Conservation (phyloP, 2,797 vertebrate species). For the Vultur gryphus region DNA sequence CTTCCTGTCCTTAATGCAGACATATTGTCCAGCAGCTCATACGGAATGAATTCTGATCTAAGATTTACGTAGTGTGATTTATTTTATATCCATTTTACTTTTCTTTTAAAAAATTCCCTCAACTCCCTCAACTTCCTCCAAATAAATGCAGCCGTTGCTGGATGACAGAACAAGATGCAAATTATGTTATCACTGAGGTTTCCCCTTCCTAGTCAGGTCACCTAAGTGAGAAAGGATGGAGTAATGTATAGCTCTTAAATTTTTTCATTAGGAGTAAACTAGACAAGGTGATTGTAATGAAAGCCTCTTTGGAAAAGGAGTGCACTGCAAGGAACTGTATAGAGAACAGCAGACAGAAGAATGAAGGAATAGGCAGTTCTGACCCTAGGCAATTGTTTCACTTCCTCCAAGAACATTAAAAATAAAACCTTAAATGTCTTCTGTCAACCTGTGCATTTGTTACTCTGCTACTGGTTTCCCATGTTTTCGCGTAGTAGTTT, state of each 20-base stretch:
- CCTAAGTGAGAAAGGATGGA: background rate
- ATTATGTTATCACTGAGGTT: background rate
- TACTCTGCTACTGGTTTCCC: background rate
- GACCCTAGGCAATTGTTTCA: background rate
- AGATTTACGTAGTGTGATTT: background rate
- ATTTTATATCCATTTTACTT: background rate
- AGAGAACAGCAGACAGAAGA: background rate
- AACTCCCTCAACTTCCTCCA: background rate
- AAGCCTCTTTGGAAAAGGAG: background rate
- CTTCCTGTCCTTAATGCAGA: background rate
- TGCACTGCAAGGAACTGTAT: background rate
- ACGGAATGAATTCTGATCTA: background rate
- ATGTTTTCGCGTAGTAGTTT: background rate
- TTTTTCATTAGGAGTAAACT: constrained; percentile 2
- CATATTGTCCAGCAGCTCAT: background rate
- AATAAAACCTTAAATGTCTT: background rate
- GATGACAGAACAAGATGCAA: background rate
- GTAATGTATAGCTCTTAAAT: background rate
- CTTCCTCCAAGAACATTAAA: background rate
- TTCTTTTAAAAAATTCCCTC: background rate
- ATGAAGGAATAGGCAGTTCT: background rate
- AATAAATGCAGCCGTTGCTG: background rate
- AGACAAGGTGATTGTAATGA: background rate
- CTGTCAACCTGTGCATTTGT: background rate
- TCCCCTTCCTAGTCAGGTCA: background rate